Base-by-base conservation (phyloP, 2,888 invertebrate genomes). In the Mesorhabditis belari region DNA sequence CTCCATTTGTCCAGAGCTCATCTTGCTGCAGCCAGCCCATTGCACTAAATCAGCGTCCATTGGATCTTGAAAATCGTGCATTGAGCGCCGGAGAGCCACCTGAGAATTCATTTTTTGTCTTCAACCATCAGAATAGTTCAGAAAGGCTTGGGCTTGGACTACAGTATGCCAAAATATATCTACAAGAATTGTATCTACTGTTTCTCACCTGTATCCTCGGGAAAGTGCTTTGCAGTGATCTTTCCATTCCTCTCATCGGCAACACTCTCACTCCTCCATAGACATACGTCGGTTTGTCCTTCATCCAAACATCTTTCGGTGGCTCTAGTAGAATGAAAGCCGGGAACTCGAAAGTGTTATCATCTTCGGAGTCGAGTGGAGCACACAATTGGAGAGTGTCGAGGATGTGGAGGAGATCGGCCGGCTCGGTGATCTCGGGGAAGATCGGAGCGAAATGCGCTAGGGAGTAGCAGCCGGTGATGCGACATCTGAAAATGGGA, bases 371-470 rank as follows among this genome's bases (percentile, higher is more conserved):
- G 53, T 73, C 73, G 24, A 70, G 58, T 0, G 77, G 71, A 23
- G 76, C 71, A 61, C 78, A 78, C 19, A 78, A 81, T 77, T 88
- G 87, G 61, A 89, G 83, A 5, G 88, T 87, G 82, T 88, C 88
- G 53, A 90, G 81, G 9, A 85, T 81, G 59, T 87, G 87, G 54
- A 89, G 82, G 71, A 88, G 85, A 74, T 88, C 87, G 60, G 85
- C 81, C 4, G 88, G 87, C 74, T 89, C 88, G 62, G 87, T 86
- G 25, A 81, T 73, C 65, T 88, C 87, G 29, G 88, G 87, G 78
- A 86, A 87, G 73, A 87, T 85, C 49, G 87, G 85, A 81, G 88
- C 88, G 78, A 89, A 88, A 81, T 89, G 88, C 72, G 88, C 88
- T 12, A 86, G 82, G 2, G 88, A 86, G 80, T 88, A 89, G 70